Evolutionary conservation across 37 sponge, comb jelly and placozoan species (phyloP).

Genomic region (Halisarca cf. caerulea): DNA sequence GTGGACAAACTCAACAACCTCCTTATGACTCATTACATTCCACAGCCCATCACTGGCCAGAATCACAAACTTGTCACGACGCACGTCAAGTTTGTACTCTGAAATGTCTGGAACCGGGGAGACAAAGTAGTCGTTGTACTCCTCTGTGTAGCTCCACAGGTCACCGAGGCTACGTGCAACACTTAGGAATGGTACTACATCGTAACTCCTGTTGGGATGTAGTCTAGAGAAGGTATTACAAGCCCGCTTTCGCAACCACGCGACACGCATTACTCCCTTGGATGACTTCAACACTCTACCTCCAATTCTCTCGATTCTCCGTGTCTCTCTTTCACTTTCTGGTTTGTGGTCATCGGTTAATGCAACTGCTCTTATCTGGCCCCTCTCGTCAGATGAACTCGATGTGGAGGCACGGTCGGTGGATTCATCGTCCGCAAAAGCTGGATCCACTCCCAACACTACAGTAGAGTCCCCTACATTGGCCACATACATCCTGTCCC

Average conservation of each 20-base stretch:
- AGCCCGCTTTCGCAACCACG: conserved; percentile 75
- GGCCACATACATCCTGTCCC: conserved; percentile 76
- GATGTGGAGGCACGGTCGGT: conserved; percentile 31
- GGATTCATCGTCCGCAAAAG: background rate
- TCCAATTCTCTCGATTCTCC: conserved; percentile 66
- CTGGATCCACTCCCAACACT: conserved; percentile 42
- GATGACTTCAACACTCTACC: conserved; percentile 58
- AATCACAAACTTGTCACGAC: conserved; percentile 69
- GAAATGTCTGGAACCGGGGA: conserved; percentile 89
- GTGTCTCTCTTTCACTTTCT: conserved; percentile 71
- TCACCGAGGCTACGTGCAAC: conserved; percentile 92
- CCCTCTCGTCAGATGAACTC: conserved; percentile 19
- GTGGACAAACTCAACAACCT: conserved; percentile 71
- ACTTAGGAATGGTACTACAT: conserved; percentile 88
- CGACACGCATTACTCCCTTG: conserved; percentile 83
- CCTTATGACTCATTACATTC: conserved; percentile 78
- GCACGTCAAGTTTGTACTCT: conserved; percentile 45
- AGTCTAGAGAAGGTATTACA: background rate
- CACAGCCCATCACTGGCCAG: conserved; percentile 88
- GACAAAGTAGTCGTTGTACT: conserved; percentile 71
- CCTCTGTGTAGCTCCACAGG: conserved; percentile 84
- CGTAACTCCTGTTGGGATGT: conserved; percentile 23
- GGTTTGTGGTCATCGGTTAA: conserved; percentile 95
- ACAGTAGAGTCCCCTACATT: conserved; percentile 93
- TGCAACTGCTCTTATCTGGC: conserved; percentile 50